Evolutionary conservation across 2,113 vertebrate genomes (phyloP), one percentile per base, ranked within the genome.

Genomic region (Channa argus): DNA sequence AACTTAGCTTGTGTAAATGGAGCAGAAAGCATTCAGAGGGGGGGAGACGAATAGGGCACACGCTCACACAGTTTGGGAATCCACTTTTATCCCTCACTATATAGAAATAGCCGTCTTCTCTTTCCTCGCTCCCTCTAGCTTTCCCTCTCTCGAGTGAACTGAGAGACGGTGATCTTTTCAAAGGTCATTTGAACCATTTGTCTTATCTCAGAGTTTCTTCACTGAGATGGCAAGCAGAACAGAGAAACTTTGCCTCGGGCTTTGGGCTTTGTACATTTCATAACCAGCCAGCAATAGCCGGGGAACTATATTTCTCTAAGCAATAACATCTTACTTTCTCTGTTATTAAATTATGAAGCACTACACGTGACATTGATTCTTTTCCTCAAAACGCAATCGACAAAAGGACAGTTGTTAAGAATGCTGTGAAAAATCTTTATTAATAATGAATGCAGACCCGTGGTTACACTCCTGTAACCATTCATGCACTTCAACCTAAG

Each of bases 101-200:
- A 67, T 72, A 70, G 80, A 91, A 86, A 79, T 64, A 76, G 60
- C 72, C 59, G 49, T 43, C 62, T 41, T 54, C 47, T 34, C 64
- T 60, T 43, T 46, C 56, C 52, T 50, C 41, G 53, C 60, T 77
- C 60, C 58, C 54, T 53, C 70, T 56, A 15, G 51, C 67, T 52
- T 63, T 63, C 13, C 49, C 45, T 41, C 63, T 88, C 75, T 67
- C 37, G 4, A 79, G 71, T 50, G 34, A 79, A 56, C 79, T 13
- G 74, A 82, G 85, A 80, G 78, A 89, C 72, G 78, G 83, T 88
- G 89, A 91, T 92, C 86, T 91, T 91, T 89, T 75, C 77, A 93
- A 93, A 92, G 92, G 88, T 92, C 86, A 90, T 89, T 84, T 82
- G 45, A 82, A 90, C 82, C 71, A 81, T 91, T 91, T 90, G 84